Percentiles rank a stretch among this genome's conserved stretches.
Evolutionary conservation across 1,140 invertebrate genomes (phyloP).

Genomic region (Drosophila punjabiensis): DNA sequence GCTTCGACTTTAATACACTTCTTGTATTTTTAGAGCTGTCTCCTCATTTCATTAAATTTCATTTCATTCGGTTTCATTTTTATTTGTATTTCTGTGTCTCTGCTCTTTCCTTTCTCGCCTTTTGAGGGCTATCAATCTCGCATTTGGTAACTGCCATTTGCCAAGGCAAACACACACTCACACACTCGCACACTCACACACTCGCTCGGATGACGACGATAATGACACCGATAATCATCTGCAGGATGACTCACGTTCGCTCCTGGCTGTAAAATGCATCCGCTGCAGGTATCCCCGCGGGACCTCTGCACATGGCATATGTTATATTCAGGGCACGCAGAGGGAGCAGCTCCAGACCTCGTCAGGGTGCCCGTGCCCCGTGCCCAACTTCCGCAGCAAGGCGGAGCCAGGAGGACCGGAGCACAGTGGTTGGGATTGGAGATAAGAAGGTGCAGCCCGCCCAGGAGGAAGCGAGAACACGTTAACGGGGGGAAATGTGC

Average conservation of each 20-base stretch:
- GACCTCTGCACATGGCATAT: slow-evolving; percentile 9
- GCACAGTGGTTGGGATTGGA: background rate
- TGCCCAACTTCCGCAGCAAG: slow-evolving; percentile 26
- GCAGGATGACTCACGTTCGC: slow-evolving; percentile 42
- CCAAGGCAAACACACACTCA: slow-evolving; percentile 13
- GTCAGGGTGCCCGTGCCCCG: background rate
- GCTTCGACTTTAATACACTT: background rate
- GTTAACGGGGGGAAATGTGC: slow-evolving; percentile 5
- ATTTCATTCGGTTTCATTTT: slow-evolving; percentile 20
- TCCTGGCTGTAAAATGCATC: slow-evolving; percentile 42
- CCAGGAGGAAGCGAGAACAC: slow-evolving; percentile 20
- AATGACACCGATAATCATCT: slow-evolving; percentile 48
- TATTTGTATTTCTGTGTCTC: background rate
- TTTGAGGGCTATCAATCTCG: slow-evolving; percentile 48
- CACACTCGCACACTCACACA: background rate
- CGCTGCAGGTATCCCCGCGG: slow-evolving; percentile 21
- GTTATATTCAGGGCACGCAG: slow-evolving; percentile 34
- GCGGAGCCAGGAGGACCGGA: slow-evolving; percentile 1
- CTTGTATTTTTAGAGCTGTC: slow-evolving; percentile 4
- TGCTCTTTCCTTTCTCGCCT: slow-evolving; percentile 13
- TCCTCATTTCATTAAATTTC: slow-evolving; percentile 36
- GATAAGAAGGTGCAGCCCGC: slow-evolving; percentile 25
- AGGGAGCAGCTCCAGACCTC: slow-evolving; percentile 29
- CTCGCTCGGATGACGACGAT: slow-evolving; percentile 24
- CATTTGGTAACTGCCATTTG: slow-evolving; percentile 52